These are phyloP conservation scores for Boloria euphrosyne DNA, from an alignment of 2,888 invertebrate species.

Conservation along the genomic window DNA sequence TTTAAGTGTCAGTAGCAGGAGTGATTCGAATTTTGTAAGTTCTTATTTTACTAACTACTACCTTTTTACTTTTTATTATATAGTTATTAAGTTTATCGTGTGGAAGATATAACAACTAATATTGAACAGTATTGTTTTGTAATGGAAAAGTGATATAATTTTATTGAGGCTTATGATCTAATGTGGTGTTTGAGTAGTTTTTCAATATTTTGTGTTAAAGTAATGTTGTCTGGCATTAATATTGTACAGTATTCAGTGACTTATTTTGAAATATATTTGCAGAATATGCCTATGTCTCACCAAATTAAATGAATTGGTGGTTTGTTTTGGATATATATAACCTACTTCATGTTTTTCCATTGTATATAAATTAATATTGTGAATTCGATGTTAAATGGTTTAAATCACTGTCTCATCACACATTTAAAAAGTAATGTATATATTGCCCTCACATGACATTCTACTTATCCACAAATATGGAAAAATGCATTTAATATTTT, in stretches of 20 bases:
- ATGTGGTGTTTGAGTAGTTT: constrained; percentile 26
- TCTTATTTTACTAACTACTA: constrained; percentile 36
- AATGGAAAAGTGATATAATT: constrained; percentile 63
- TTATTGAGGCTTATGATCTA: constrained; percentile 62
- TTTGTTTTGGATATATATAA: constrained; percentile 23
- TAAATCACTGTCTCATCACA: constrained; percentile 53
- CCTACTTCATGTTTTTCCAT: constrained; percentile 30
- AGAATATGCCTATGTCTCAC: constrained; percentile 1
- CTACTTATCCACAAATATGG: constrained; percentile 65
- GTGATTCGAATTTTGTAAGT: constrained; percentile 42
- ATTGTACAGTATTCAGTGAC: neutral
- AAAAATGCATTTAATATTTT: constrained; percentile 78
- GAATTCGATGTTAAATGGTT: constrained; percentile 42
- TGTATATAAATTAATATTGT: constrained; percentile 38
- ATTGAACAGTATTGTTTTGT: constrained; percentile 64
- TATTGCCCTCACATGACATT: constrained; percentile 64
- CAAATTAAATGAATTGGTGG: constrained; percentile 15
- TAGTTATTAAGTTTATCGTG: constrained; percentile 56
- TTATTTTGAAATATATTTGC: neutral
- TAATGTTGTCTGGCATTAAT: constrained; percentile 7
- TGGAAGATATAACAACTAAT: constrained; percentile 51
- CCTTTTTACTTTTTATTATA: constrained; percentile 32
- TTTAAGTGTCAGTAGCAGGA: constrained; percentile 30
- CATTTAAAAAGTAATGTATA: constrained; percentile 64
- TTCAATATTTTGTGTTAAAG: constrained; percentile 24